Percentiles rank a stretch among this genome's conserved stretches.
phyloP scores from a whole-genome alignment of 2,113 vertebrate genomes.

The Colistium nudipinnis region DNA sequence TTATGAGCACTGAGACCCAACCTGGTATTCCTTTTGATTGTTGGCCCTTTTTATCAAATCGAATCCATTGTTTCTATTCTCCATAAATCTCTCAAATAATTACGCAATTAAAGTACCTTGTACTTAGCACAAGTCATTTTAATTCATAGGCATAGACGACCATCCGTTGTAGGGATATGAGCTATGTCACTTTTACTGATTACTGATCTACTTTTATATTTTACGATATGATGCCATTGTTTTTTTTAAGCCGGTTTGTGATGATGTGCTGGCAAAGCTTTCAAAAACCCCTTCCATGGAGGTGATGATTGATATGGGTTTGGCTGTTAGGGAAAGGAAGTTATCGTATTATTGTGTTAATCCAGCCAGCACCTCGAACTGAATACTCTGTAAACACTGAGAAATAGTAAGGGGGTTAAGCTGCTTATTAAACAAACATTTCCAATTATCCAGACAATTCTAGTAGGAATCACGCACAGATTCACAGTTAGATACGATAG shows the following conservation, averaged over 20 bases:
- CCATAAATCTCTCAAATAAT: not conserved
- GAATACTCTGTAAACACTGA: not conserved
- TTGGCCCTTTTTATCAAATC: not conserved
- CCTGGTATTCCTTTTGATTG: not conserved
- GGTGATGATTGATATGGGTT: not conserved
- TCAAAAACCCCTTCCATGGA: not conserved
- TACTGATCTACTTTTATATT: not conserved
- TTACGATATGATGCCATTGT: not conserved
- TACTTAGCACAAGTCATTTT: not conserved
- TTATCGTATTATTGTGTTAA: not conserved
- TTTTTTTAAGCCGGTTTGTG: not conserved
- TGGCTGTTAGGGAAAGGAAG: not conserved
- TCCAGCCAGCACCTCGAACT: conserved; percentile 5
- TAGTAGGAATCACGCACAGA: not conserved
- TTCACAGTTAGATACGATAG: not conserved
- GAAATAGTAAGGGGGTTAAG: not conserved
- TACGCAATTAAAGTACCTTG: not conserved
- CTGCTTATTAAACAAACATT: not conserved
- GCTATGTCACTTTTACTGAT: not conserved
- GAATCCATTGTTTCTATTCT: not conserved
- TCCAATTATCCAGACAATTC: not conserved
- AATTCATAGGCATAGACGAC: not conserved
- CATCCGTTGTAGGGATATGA: not conserved
- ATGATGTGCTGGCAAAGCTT: not conserved
- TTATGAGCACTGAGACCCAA: too few species aligned